These are phyloP conservation scores for Laticauda laticaudata DNA, from an alignment of 2,113 vertebrate genomes.

Conservation along the genomic window DNA sequence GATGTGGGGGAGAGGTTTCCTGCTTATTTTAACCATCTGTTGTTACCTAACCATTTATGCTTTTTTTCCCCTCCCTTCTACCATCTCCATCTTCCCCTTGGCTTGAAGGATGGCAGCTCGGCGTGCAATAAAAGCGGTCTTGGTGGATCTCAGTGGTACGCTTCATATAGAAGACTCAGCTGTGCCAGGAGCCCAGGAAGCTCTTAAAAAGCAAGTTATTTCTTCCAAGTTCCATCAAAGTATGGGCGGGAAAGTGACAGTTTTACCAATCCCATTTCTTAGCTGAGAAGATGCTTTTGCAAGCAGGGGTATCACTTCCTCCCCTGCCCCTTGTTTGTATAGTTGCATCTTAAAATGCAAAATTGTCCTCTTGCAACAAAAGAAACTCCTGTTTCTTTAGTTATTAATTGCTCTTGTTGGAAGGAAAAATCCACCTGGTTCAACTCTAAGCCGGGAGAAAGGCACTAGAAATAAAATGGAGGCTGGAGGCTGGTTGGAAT, in stretches of 20 bases:
- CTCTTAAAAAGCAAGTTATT: conserved; percentile 82
- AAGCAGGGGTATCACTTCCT: not conserved
- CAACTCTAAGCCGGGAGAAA: too few species aligned
- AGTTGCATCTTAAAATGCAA: not conserved
- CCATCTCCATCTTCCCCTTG: conserved; percentile 37
- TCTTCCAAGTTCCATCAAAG: conserved; percentile 42
- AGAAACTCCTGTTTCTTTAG: not conserved
- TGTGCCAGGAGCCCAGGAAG: conserved; percentile 89
- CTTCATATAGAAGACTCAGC: conserved; percentile 91
- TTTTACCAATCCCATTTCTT: conserved; percentile 39
- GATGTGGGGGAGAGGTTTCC: conserved; percentile 25
- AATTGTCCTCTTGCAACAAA: not conserved
- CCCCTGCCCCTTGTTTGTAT: not conserved
- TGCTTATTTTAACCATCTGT: conserved; percentile 56
- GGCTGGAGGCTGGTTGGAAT: too few species aligned
- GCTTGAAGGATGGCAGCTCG: conserved; percentile 79
- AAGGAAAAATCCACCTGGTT: too few species aligned
- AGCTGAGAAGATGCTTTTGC: conserved; percentile 22
- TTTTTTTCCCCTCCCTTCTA: conserved; percentile 29
- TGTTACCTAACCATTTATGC: conserved; percentile 64
- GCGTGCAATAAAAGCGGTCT: conserved; percentile 83
- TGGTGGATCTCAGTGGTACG: conserved; percentile 95
- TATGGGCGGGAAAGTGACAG: conserved; percentile 15
- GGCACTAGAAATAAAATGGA: too few species aligned
- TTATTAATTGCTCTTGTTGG: too few species aligned